Percentiles rank a stretch among this genome's conserved stretches.
These are phyloP conservation scores for Sinotaia quadrata DNA, from an alignment of 2,888 invertebrate species.

Conservation along the genomic window DNA sequence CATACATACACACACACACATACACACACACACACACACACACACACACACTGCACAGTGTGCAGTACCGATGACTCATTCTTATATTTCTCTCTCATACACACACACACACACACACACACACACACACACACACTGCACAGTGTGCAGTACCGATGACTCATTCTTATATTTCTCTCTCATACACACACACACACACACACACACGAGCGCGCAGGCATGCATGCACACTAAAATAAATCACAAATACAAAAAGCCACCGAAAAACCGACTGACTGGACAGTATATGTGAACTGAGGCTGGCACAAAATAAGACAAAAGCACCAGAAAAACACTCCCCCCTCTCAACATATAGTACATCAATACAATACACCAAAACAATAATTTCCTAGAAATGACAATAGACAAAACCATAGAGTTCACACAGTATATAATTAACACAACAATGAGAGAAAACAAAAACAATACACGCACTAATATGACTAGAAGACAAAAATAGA, in stretches of 20 bases:
- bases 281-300: too few species aligned
- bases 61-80: not conserved
- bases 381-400: too few species aligned
- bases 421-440: too few species aligned
- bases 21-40: slow-evolving; percentile 10
- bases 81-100: not conserved
- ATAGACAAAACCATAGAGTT: too few species aligned
- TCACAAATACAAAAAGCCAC: not conserved
- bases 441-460: too few species aligned
- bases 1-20: not conserved
- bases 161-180: not conserved
- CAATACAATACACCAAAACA: too few species aligned
- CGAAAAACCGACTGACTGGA: too few species aligned
- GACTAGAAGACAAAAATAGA: too few species aligned
- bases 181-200: slow-evolving; percentile 4
- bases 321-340: too few species aligned
- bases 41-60: not conserved
- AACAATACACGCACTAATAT: too few species aligned
- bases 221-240: not conserved
- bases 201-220: not conserved
- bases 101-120: slow-evolving; percentile 5
- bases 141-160: not conserved
- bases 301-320: too few species aligned
- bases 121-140: not conserved
- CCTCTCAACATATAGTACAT: too few species aligned